Base-by-base conservation (phyloP, 1,140 invertebrate species). In the Drosophila nannoptera region DNA sequence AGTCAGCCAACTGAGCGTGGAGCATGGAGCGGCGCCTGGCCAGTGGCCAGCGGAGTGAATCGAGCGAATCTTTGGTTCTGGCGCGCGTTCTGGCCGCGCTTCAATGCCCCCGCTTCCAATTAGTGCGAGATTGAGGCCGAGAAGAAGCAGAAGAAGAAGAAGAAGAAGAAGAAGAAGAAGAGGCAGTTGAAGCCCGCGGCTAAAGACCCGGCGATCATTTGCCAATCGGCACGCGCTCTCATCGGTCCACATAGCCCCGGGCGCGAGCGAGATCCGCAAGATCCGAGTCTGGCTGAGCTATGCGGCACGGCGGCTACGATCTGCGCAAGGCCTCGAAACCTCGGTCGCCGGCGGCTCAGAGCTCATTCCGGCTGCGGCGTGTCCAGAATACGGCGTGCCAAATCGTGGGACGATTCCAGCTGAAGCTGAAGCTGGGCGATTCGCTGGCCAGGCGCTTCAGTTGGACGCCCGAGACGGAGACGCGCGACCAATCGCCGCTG, bases 241-340 rank as follows among this genome's bases (percentile, higher is more conserved):
- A 22, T 29, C 62, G 62, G 62, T 46, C 3, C 22, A 55, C 60
- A 61, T 38, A 33, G 31, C 60, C 45, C 22, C 48, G 35, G 31
- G 31, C 11, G 35, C 35, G 29, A 36, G 5, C 7, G 36, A 31
- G 43, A n/a, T 43, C 8, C 14, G 42, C 11, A 33, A 29, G n/a
- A n/a, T n/a, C n/a, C n/a, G n/a, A 43, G 7, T 9, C 60, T 8
- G 43, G 29, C 7, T 4, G 0, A 35, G 54, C 65, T 71, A 92
- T 92, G 92, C 92, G 92, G 83, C 90, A 92, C 89, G 91, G 91
- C 75, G 92, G 92, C 89, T 92, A 92, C 83, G 90, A 91, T 90
- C 88, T 92, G 45, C 82, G 90, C 67, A 91, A 91, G 87, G 90
- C 90, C 58, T 90, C 91, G 42, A 91, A 92, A 59, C 72, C 83